Percentiles rank a stretch among this genome's conserved stretches.
phyloP scores from a whole-genome alignment of 2,888 invertebrate species.

The Drosophila flavopinicola region DNA sequence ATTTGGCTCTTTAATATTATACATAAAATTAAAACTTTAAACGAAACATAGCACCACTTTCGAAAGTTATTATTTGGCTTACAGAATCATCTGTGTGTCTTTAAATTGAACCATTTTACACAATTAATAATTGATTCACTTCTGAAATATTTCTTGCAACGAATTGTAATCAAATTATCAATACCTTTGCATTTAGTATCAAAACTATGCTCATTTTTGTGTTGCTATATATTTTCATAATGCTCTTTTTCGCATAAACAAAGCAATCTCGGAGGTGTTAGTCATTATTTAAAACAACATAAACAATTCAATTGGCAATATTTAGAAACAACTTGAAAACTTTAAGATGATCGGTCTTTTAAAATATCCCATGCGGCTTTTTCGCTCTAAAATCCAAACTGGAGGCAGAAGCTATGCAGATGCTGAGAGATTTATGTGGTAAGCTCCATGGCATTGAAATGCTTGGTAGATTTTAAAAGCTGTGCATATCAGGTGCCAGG shows the following conservation, averaged over 20 bases:
- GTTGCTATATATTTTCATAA: constrained; percentile 4
- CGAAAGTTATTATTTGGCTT: no score
- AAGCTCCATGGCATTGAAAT: neutral
- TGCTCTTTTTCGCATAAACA: constrained; percentile 2
- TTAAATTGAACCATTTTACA: no score
- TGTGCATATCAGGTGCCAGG: constrained; percentile 26
- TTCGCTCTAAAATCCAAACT: neutral
- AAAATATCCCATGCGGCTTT: neutral
- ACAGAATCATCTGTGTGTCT: no score
- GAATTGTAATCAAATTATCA: no score
- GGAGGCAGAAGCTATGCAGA: constrained; percentile 8
- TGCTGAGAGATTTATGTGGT: constrained; percentile 48
- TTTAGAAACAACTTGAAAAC: neutral
- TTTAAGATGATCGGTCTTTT: constrained; percentile 5
- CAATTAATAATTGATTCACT: no score
- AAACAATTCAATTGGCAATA: neutral
- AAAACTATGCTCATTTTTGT: no score
- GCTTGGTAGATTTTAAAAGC: no score
- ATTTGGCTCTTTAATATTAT: no score
- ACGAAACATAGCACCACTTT: no score
- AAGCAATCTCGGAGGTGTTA: constrained; percentile 6
- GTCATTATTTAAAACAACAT: neutral
- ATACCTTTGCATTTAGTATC: no score
- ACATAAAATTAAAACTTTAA: no score
- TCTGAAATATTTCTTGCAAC: no score